These are phyloP conservation scores for Eristalis tenax DNA, from an alignment of 2,888 invertebrate genomes.

Conservation along the genomic window DNA sequence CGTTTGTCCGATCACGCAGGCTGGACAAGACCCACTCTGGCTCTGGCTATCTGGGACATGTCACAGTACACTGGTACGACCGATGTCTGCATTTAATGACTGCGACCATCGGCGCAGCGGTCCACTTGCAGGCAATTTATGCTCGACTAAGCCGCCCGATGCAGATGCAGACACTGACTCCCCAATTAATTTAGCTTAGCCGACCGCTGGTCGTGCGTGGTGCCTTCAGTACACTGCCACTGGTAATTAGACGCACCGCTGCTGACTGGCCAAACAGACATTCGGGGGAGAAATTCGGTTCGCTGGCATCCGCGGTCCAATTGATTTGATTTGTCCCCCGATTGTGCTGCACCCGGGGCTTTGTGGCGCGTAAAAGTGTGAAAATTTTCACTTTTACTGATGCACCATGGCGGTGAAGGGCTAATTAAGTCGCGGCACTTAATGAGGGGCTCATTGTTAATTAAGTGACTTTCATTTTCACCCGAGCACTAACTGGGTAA, in stretches of 20 bases:
- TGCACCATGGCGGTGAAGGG: constrained; percentile 5
- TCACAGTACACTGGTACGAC: constrained; percentile 55
- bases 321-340: constrained; percentile 47
- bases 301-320: constrained; percentile 22
- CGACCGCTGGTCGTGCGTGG: constrained; percentile 23
- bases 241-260: constrained; percentile 58
- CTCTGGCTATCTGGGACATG: constrained; percentile 65
- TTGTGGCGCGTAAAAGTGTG: background rate
- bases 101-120: background rate
- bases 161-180: constrained; percentile 26
- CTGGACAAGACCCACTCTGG: constrained; percentile 23
- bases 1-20: constrained; percentile 45
- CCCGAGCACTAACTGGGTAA: background rate
- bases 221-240: constrained; percentile 44
- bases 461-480: constrained; percentile 21
- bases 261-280: constrained; percentile 28
- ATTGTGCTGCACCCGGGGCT: constrained; percentile 5
- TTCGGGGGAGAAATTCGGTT: constrained; percentile 44
- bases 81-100: constrained; percentile 64
- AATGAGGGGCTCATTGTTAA: constrained; percentile 1
- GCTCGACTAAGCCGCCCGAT: background rate
- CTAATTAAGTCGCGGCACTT: constrained; percentile 29
- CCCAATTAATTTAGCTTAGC: constrained; percentile 53
- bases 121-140: background rate
- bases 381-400: constrained; percentile 16